Evolutionary conservation across 2,797 vertebrate species (phyloP).

Genomic region (Propithecus perrieri): DNA sequence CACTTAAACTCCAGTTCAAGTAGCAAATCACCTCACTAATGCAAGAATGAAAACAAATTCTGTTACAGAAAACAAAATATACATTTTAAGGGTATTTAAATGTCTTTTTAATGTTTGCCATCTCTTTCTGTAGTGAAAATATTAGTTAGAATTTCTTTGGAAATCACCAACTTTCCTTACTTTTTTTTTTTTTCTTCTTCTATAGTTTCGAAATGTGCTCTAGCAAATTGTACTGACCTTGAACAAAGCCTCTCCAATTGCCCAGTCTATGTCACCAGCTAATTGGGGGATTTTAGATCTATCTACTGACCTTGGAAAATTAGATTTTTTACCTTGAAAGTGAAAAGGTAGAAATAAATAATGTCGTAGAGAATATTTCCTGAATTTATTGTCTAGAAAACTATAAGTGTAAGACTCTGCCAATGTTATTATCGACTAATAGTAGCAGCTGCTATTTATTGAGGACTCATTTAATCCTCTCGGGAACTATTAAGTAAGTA

Average conservation of each 20-base stretch:
- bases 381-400: not conserved
- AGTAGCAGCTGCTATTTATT: not conserved
- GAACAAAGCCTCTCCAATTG: not conserved
- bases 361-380: not conserved
- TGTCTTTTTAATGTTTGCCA: not conserved
- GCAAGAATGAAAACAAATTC: not conserved
- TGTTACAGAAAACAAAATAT: not conserved
- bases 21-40: not conserved
- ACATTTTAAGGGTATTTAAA: not conserved
- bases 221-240: not conserved
- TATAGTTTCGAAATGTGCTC: not conserved
- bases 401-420: not conserved
- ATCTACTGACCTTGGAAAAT: not conserved
- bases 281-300: not conserved
- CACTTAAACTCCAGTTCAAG: not conserved
- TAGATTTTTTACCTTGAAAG: not conserved
- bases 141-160: not conserved
- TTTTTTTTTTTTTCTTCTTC: not conserved
- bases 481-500: not conserved
- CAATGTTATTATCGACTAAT: not conserved
- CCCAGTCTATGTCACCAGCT: not conserved
- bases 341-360: not conserved
- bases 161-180: not conserved
- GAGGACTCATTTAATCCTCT: not conserved
- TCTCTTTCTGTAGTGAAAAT: slow-evolving; percentile 32